phyloP scores from a whole-genome alignment of 1,140 invertebrate genomes.

The Pachyrhynchus sulphureomaculatus region DNA sequence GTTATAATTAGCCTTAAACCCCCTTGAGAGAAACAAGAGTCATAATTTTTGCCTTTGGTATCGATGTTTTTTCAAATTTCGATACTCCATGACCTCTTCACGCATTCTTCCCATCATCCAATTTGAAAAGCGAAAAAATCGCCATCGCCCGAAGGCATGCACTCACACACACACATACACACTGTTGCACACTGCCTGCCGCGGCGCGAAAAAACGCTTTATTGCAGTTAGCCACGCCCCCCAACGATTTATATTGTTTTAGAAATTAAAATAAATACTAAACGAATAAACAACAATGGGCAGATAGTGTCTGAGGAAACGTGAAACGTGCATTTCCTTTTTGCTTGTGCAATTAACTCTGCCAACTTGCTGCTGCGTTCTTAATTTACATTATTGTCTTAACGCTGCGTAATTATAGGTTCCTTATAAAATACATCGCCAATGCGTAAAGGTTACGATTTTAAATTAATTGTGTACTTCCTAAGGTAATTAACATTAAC shows the following conservation, averaged over 20 bases:
- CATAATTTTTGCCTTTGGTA: too few relatives aligned
- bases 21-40: too few relatives aligned
- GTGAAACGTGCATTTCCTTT: conserved; percentile 24
- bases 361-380: conserved; percentile 16
- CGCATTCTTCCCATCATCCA: conserved; percentile 17
- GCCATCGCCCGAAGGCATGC: neutral
- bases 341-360: conserved; percentile 15
- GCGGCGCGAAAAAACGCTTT: conserved; percentile 1
- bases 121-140: neutral
- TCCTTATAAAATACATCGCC: too few relatives aligned
- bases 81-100: neutral
- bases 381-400: conserved; percentile 2
- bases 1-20: too few relatives aligned
- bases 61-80: too few relatives aligned
- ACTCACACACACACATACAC: conserved; percentile 13
- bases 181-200: neutral
- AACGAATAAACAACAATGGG: conserved; percentile 22
- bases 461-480: too few relatives aligned
- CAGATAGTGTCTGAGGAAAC: conserved; percentile 19
- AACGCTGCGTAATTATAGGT: too few relatives aligned
- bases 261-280: conserved; percentile 23
- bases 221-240: conserved; percentile 14
- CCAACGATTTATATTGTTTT: conserved; percentile 20
- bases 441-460: too few relatives aligned
- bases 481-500: too few relatives aligned